Conservation (phyloP, 2,888 invertebrate genomes). For the Ectemnius continuus region DNA sequence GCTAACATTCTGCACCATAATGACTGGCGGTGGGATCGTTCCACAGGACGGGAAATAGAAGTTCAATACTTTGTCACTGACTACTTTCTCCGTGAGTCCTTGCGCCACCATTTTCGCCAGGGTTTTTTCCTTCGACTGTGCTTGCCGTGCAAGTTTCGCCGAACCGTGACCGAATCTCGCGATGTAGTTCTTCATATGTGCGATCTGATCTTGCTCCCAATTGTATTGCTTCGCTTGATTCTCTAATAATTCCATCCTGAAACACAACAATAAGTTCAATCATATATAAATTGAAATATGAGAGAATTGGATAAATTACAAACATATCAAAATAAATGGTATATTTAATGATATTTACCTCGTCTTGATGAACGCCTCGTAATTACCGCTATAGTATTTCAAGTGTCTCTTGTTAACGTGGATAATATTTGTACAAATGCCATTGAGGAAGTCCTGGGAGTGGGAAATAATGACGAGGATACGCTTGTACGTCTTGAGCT, state of each 20-base stretch:
- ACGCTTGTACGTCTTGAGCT: slow-evolving; percentile 96
- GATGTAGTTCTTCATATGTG: slow-evolving; percentile 99
- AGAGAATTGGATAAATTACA: too few relatives aligned
- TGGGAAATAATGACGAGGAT: slow-evolving; percentile 99
- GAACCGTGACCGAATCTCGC: slow-evolving; percentile 99
- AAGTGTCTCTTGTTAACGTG: slow-evolving; percentile 96
- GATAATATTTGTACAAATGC: slow-evolving; percentile 97
- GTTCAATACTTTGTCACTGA: slow-evolving; percentile 92
- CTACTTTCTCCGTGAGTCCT: slow-evolving; percentile 97
- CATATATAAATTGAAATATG: too few relatives aligned
- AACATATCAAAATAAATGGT: too few relatives aligned
- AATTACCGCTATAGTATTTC: slow-evolving; percentile 97
- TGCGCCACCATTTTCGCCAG: slow-evolving; percentile 99
- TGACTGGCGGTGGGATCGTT: slow-evolving; percentile 98
- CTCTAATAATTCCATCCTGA: slow-evolving; percentile 92
- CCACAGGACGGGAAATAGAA: slow-evolving; percentile 98
- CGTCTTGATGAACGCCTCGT: slow-evolving; percentile 97
- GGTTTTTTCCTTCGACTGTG: slow-evolving; percentile 99
- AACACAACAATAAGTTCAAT: background rate
- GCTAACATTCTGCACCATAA: slow-evolving; percentile 98
- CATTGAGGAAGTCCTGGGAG: slow-evolving; percentile 99
- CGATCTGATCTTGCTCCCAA: slow-evolving; percentile 99
- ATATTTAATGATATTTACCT: slow-evolving; percentile 63
- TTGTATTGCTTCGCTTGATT: slow-evolving; percentile 99
- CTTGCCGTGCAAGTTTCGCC: slow-evolving; percentile 98